These are phyloP conservation scores for Axea sp. DNA, from an alignment of 2,888 invertebrate species.

Conservation along the genomic window DNA sequence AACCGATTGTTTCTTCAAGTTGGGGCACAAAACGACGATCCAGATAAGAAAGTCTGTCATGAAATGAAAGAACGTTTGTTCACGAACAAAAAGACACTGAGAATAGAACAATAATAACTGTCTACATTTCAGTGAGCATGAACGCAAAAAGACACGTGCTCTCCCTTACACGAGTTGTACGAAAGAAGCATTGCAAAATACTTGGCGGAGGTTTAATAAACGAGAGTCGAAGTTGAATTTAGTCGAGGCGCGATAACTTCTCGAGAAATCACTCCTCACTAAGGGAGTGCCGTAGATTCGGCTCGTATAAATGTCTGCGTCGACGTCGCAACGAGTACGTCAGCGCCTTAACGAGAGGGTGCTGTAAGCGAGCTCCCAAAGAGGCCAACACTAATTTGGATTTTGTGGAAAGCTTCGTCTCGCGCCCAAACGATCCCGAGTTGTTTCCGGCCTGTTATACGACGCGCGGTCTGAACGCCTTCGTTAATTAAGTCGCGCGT, in stretches of 20 bases:
- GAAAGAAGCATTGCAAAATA: too few species aligned
- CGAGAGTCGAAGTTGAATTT: slow-evolving; percentile 13
- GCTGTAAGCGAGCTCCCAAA: slow-evolving; percentile 54
- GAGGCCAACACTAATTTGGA: slow-evolving; percentile 70
- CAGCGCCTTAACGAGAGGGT: slow-evolving; percentile 71
- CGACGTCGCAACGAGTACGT: slow-evolving; percentile 63
- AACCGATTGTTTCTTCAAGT: too few species aligned
- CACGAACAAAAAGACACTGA: too few species aligned
- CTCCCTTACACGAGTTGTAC: too few species aligned
- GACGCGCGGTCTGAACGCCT: slow-evolving; percentile 69
- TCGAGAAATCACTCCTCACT: background rate
- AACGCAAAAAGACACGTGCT: too few species aligned
- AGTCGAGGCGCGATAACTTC: slow-evolving; percentile 6
- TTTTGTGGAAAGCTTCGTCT: slow-evolving; percentile 67
- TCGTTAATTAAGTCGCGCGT: slow-evolving; percentile 76
- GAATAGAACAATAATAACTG: too few species aligned
- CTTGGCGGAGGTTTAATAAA: slow-evolving; percentile 20
- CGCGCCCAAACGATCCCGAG: slow-evolving; percentile 60
- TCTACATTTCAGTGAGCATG: too few species aligned
- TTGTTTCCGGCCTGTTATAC: slow-evolving; percentile 73
- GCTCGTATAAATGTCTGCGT: slow-evolving; percentile 48
- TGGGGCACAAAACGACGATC: too few species aligned
- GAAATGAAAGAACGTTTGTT: too few species aligned
- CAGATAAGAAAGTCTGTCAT: too few species aligned
- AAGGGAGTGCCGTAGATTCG: slow-evolving; percentile 20